Evolutionary conservation across 2,888 invertebrate genomes (phyloP).

Genomic region (Ptychoptera albimana): DNA sequence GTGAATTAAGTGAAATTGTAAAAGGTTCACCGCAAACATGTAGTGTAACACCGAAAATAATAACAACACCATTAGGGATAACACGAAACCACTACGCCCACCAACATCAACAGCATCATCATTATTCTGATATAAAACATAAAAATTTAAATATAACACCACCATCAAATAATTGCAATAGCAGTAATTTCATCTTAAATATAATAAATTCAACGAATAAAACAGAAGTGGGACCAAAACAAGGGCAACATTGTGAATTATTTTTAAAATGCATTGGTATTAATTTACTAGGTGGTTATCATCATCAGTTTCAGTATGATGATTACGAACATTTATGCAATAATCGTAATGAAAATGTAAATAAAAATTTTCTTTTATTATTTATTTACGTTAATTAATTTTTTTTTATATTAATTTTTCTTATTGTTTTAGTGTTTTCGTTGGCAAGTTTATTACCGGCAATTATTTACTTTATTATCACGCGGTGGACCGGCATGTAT

Average conservation of each 20-base stretch:
- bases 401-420: neutral
- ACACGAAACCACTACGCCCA: slow-evolving; percentile 4
- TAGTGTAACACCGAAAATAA: neutral
- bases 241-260: slow-evolving; percentile 32
- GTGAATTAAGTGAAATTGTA: no score
- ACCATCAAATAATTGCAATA: neutral
- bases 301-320: slow-evolving; percentile 12
- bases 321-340: slow-evolving; percentile 31
- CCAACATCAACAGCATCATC: slow-evolving; percentile 7
- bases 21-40: no score
- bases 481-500: slow-evolving; percentile 28
- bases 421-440: slow-evolving; percentile 18
- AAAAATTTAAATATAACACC: slow-evolving; percentile 10
- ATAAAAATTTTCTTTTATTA: slow-evolving; percentile 8
- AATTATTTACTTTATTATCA: slow-evolving; percentile 26
- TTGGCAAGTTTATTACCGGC: slow-evolving; percentile 29
- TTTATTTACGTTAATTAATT: neutral
- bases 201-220: neutral
- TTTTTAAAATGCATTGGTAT: slow-evolving; percentile 31
- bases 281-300: neutral
- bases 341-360: slow-evolving; percentile 30
- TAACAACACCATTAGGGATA: neutral
- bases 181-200: neutral
- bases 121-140: slow-evolving; percentile 17
- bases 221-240: slow-evolving; percentile 17